Percentiles rank a stretch among this genome's conserved stretches.
Conservation (phyloP, 2,113 vertebrate species). For the Hemicordylus capensis region DNA sequence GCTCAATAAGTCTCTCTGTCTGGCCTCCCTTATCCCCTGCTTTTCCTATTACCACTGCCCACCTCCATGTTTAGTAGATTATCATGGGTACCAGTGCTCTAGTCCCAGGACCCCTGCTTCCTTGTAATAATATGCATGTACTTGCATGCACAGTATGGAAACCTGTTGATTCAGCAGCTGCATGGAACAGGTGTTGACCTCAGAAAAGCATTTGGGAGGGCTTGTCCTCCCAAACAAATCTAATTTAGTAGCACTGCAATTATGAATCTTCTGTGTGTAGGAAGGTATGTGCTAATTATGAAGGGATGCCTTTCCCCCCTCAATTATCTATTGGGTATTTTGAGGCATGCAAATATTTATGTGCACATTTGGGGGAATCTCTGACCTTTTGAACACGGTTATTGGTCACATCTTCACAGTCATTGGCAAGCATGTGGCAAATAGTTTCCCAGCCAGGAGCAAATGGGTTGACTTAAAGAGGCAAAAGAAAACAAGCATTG, state of each 20-base stretch:
- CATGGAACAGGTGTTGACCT: neutral
- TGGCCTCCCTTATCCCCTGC: neutral
- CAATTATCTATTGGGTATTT: neutral
- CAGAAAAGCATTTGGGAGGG: too few relatives aligned
- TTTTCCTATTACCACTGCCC: neutral
- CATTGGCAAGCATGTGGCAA: constrained; percentile 20
- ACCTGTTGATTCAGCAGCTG: neutral
- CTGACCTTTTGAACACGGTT: constrained; percentile 67
- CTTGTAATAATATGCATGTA: too few relatives aligned
- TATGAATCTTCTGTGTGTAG: neutral
- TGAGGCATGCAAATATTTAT: constrained; percentile 9
- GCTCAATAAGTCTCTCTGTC: neutral
- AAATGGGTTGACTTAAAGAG: constrained; percentile 73
- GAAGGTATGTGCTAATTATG: neutral
- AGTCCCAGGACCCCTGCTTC: neutral
- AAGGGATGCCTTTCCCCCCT: too few relatives aligned
- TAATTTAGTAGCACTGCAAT: neutral
- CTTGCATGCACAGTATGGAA: neutral
- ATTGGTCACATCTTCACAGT: constrained; percentile 73
- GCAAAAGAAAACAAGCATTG: neutral
- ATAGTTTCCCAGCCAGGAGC: constrained; percentile 66
- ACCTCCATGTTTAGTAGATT: neutral
- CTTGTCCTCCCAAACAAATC: neutral
- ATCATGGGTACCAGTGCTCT: neutral
- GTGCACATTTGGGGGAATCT: neutral